Base-by-base conservation (phyloP, 2,797 vertebrate species). In the Tamandua tetradactyla region DNA sequence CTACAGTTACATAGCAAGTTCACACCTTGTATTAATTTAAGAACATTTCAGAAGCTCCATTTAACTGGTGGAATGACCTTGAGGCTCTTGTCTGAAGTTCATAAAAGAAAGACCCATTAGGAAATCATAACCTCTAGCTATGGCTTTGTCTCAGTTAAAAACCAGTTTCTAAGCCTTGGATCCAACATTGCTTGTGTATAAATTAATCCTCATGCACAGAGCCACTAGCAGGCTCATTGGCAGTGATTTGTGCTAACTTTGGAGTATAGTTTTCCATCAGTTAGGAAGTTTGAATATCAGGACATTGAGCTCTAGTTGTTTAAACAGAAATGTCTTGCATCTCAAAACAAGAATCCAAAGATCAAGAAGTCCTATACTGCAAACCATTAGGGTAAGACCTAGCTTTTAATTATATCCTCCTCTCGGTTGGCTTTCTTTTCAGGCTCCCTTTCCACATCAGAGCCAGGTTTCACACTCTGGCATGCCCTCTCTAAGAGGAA, bases 21-120 rank as follows among this genome's bases (percentile, higher is more conserved):
- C 87, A 80, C 76, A 71, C 55, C 96, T 87, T 92, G 75, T 74
- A 32, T 80, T 91, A 89, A 95, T 94, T 49, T 84, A 92, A 74
- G 57, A 89, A 81, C 68, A 52, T 79, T 91, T 85, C 90, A 95
- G 66, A 92, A 79, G 76, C 30, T 93, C 94, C 30, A 52, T 86
- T 86, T 92, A 89, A 95, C 42, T 68, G 59, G 68, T 76, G 23
- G 81, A 93, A 95, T 93, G 87, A 89, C 66, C 76, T 62, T 71
- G 59, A 78, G 66, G 76, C 66, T 93, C 47, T 87, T 93, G 20
- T 72, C 87, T 96, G 47, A 82, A 88, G 55, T 71, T 68, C n/a
- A 87, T 18, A 27, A 30, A 18, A 37, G 66, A 89, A 68, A 83
- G 35, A 75, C 27, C 20, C n/a, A 42, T 1, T 59, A 84, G 72